Base-by-base conservation (phyloP, 2,797 vertebrate genomes). In the Acipenser oxyrinchus region DNA sequence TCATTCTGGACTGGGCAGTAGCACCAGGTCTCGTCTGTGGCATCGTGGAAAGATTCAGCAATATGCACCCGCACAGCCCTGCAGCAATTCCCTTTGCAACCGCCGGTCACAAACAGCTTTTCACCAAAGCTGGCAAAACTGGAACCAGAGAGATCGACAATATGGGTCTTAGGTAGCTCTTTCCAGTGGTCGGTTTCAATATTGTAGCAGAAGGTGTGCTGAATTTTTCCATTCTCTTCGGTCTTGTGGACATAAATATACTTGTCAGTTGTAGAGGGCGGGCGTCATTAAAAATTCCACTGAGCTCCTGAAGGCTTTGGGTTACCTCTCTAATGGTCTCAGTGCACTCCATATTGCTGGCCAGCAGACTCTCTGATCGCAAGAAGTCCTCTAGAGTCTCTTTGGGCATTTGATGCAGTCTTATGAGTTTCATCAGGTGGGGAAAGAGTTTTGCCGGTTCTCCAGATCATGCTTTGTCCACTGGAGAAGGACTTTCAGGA, bases 171-270 rank as follows among this genome's bases (percentile, higher is more conserved):
- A 8, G 84, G 84, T 58, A 98, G 80, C 64, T 94, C 92, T 71
- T 79, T 93, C 96, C 96, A 99, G 10, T 79, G 88, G 72, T 97
- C 91, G 15, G 84, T 87, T 77, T 90, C 89, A 71, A 96, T 86
- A 72, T 92, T 92, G 78, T 98, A 99, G 84, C 94, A 97, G 87
- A 99, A 97, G 0, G 92, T 91, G 70, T 94, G 90, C 4, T 77
- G 83, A 49, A 79, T 86, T 78, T 89, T 85, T 63, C 90, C 86
- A 4, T 89, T 90, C 78, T 95, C 94, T 72, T 95, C 94, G 0
- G 94, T 99, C 87, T 99, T 99, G 80, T 96, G 93, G 77, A 98
- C 92, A 70, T 95, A 95, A 79, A 99, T 97, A 11, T 99, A 99
- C 76, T 92, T 95, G 79, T 93, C 91, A 0, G 88, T 93, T 67